Base-by-base conservation (phyloP, 2,888 invertebrate species). In the Enoplolaimus lenunculus region DNA sequence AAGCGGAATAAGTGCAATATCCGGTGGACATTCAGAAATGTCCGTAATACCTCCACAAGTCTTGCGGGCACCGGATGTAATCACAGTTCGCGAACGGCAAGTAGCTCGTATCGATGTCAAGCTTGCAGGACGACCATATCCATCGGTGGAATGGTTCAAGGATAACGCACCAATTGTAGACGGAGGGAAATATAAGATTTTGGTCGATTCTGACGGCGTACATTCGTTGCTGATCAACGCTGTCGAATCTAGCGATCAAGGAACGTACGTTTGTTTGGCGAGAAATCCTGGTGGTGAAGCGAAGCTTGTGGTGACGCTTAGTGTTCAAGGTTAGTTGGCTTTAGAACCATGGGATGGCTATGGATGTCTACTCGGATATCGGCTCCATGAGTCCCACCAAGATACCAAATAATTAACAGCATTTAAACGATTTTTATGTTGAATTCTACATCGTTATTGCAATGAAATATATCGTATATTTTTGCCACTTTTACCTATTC, bases 191-290 rank as follows among this genome's bases (percentile, higher is more conserved):
- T 92, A 69, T 33, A 93, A 93, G 85, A 89, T 92, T 78, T 87
- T 95, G 79, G 92, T 95, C 74, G 95, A 95, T 83, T 95, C 95
- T 84, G 90, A 91, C 72, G 95, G 95, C 75, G 91, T 91, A 82
- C 91, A 95, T 83, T 92, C 95, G 62, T 87, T 97, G 77, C 93
- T 95, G 89, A 93, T 97, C 81, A 91, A 92, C 76, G 89, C 89
- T 80, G 91, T 91, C 72, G 87, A 86, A 75, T 87, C 90, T 74
- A 84, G 86, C 76, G 95, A 98, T 84, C 88, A 89, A 77, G 97
- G 95, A 77, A 86, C 88, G 74, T 84, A 97, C 74, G 90, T 89
- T 68, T 94, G 94, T 83, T 86, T 94, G 71, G 97, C 95, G 45
- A 88, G 88, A 77, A 98, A 97, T 83, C 91, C 91, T 81, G 90